Conservation (phyloP, 2,113 vertebrate genomes). For the Caranx melampygus region DNA sequence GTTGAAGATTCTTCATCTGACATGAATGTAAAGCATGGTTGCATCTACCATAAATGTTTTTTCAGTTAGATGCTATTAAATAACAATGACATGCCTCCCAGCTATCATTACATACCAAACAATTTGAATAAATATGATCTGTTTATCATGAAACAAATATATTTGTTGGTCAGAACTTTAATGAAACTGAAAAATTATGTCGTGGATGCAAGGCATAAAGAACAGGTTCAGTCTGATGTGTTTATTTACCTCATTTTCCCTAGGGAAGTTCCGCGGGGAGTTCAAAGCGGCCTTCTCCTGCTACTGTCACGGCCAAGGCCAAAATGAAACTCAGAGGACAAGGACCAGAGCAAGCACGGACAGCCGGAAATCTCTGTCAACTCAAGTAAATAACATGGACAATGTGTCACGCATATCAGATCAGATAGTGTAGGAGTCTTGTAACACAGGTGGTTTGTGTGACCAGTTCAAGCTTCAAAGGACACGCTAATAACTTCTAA, state of each 20-base stretch:
- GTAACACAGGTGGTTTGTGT: neutral
- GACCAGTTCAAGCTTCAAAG: neutral
- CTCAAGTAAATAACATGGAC: constrained; percentile 92
- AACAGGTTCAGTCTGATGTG: neutral
- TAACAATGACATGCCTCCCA: neutral
- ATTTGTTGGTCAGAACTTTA: neutral
- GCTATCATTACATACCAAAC: neutral
- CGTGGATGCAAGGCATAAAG: neutral
- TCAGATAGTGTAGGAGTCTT: constrained; percentile 85
- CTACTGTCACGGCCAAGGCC: constrained; percentile 80
- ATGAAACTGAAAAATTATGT: neutral
- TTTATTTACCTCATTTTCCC: neutral
- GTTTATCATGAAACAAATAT: neutral
- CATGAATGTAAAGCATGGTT: neutral
- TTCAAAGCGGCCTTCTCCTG: constrained; percentile 97
- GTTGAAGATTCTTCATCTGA: neutral
- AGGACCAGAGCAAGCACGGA: constrained; percentile 87
- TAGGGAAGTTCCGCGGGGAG: constrained; percentile 97
- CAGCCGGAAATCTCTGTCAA: constrained; percentile 94
- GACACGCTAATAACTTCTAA: neutral
- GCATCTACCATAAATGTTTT: neutral
- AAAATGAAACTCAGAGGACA: constrained; percentile 77
- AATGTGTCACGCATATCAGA: constrained; percentile 91
- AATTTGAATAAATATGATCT: neutral
- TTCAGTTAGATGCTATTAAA: neutral